These are phyloP conservation scores for Rhynchophorus ferrugineus DNA, from an alignment of 1,140 invertebrate species.

Conservation along the genomic window DNA sequence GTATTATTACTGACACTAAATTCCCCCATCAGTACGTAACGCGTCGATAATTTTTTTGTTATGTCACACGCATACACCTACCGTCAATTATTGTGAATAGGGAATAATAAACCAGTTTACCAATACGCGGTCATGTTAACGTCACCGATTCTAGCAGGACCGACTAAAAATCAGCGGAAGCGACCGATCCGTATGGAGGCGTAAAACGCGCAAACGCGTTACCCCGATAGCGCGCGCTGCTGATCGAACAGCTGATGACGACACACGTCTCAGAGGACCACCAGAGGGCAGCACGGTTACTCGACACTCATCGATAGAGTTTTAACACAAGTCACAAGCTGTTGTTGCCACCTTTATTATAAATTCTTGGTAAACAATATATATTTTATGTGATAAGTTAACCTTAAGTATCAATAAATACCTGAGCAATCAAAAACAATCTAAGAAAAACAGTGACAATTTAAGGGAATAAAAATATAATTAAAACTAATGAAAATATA, in stretches of 20 bases:
- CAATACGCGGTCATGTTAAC: conserved; percentile 35
- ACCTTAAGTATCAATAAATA: too few relatives aligned
- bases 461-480: too few relatives aligned
- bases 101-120: conserved; percentile 33
- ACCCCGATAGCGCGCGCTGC: conserved; percentile 24
- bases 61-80: conserved; percentile 36
- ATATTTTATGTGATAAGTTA: too few relatives aligned
- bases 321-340: too few relatives aligned
- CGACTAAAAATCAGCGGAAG: conserved; percentile 22
- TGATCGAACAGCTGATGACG: conserved; percentile 36
- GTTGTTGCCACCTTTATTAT: too few relatives aligned
- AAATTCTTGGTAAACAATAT: too few relatives aligned
- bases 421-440: too few relatives aligned
- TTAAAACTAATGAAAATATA: too few relatives aligned
- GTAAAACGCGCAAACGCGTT: conserved; percentile 15
- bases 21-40: conserved; percentile 40
- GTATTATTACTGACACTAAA: conserved; percentile 40
- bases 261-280: conserved; percentile 12
- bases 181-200: conserved; percentile 18
- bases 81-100: conserved; percentile 18
- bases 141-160: conserved; percentile 29
- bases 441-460: too few relatives aligned
- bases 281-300: background rate
- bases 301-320: conserved; percentile 6
- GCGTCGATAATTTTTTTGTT: conserved; percentile 28